Percentiles rank a stretch among this genome's conserved stretches.
These are phyloP conservation scores for Drosophila subobscura DNA, from an alignment of 1,140 invertebrate genomes.

Conservation along the genomic window DNA sequence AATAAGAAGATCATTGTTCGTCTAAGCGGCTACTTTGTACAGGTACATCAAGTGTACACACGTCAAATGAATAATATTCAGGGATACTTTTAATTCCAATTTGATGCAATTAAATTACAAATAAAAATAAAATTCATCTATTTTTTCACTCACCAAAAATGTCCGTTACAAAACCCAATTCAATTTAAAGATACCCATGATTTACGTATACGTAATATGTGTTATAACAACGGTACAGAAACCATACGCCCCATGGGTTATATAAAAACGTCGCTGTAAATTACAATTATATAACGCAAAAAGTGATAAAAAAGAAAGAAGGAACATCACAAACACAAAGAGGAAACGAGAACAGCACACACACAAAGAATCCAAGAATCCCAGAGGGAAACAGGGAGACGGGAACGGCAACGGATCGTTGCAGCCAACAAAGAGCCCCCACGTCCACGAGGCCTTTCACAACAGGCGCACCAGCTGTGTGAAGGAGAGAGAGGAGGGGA, in stretches of 20 bases:
- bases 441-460: constrained; percentile 1
- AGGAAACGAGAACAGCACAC: constrained; percentile 23
- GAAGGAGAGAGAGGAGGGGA: constrained; percentile 1
- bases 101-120: too few relatives aligned
- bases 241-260: constrained; percentile 52
- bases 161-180: not conserved
- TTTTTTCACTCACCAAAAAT: not conserved
- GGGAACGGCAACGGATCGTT: constrained; percentile 20
- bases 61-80: too few relatives aligned
- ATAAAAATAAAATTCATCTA: not conserved
- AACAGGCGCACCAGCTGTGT: not conserved
- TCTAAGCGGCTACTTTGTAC: too few relatives aligned
- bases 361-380: constrained; percentile 36
- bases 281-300: constrained; percentile 70
- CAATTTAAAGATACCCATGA: constrained; percentile 3
- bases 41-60: too few relatives aligned
- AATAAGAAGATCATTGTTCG: too few relatives aligned
- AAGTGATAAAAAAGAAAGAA: constrained; percentile 42
- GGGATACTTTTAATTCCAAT: too few relatives aligned
- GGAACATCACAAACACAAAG: constrained; percentile 21
- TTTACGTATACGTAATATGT: constrained; percentile 46
- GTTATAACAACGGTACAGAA: constrained; percentile 21
- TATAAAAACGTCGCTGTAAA: constrained; percentile 54
- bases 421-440: constrained; percentile 52
- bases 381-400: not conserved